These are phyloP conservation scores for Proctacanthus coquilletti DNA, from an alignment of 1,140 invertebrate genomes.

Conservation along the genomic window DNA sequence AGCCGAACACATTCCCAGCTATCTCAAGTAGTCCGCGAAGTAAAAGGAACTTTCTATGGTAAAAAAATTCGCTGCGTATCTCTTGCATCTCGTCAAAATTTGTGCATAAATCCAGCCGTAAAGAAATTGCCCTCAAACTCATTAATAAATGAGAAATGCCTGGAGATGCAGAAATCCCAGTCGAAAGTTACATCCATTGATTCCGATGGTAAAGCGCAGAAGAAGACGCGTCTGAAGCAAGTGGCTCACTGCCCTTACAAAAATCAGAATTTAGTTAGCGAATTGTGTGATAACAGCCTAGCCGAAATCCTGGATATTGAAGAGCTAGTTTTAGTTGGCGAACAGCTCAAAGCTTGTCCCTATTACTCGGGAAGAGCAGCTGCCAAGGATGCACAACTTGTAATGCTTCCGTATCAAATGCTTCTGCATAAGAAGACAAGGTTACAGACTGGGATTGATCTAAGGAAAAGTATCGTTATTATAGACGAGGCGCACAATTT, in stretches of 20 bases:
- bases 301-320: constrained; percentile 75
- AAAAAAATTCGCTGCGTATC: constrained; percentile 59
- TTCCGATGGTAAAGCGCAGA: constrained; percentile 43
- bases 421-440: constrained; percentile 77
- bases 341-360: constrained; percentile 63
- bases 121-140: constrained; percentile 54
- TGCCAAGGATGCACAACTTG: constrained; percentile 55
- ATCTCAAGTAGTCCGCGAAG: constrained; percentile 82
- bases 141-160: constrained; percentile 88
- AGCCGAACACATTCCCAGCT: constrained; percentile 95
- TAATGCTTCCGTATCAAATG: constrained; percentile 75
- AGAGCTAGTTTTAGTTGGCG: constrained; percentile 57
- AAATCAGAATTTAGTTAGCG: constrained; percentile 51
- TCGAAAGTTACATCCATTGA: constrained; percentile 37
- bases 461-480: constrained; percentile 76
- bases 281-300: constrained; percentile 47
- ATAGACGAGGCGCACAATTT: constrained; percentile 98
- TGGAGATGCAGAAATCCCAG: constrained; percentile 62
- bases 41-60: constrained; percentile 68
- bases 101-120: constrained; percentile 81
- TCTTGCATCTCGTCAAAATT: constrained; percentile 80
- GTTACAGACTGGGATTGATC: constrained; percentile 63
- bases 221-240: constrained; percentile 31
- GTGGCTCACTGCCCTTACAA: constrained; percentile 41
- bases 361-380: constrained; percentile 79